Base-by-base conservation (phyloP, 2,888 invertebrate genomes). In the Zygothrica quintamaculata region DNA sequence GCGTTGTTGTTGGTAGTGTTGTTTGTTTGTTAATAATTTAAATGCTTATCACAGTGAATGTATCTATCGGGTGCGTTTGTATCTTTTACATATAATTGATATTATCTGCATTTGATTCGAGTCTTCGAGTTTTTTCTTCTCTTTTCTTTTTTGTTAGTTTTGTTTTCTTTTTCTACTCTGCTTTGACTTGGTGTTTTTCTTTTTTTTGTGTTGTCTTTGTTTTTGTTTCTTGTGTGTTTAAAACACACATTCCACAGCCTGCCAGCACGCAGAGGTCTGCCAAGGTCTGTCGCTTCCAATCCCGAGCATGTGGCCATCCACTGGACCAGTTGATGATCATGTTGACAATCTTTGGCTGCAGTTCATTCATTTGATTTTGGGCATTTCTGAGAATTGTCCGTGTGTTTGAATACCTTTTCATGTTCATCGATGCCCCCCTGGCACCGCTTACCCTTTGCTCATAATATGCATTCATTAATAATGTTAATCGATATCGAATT, bases 41-140 rank as follows among this genome's bases (percentile, higher is more conserved):
- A 84, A 80, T 84, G 74, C 84, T 80, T 84, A 84, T 84, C 84
- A 57, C 64, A 56, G 34, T 67, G 71, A 71, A 64, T 65, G 76
- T 76, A 82, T 82, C 82, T 82, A 80, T 74, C 74, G 65, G 64
- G 73, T 78, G 68, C 66, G 66, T 76, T 71, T 75, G 80, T 87
- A 84, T 87, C 87, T 87, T 79, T 84, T 82, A 87, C 86, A 84
- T 80, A 87, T 86, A 87, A 87, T 79, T 87, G 86, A 87, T 87
- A 84, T 86, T 84, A 87, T 87, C 86, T 74, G 69, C 77, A 80
- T 71, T 87, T 84, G 81, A 84, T 80, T 81, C 68, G 73, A 74
- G 50, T 75, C 60, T 62, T 53, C 52, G 16, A 43, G 9, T 40
- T 18, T n/a, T 39, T 40, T 36, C 43, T 31, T 4, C 9, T 51